Evolutionary conservation across 2,797 vertebrate genomes (phyloP).

Genomic region (Urosaurus nigricauda): DNA sequence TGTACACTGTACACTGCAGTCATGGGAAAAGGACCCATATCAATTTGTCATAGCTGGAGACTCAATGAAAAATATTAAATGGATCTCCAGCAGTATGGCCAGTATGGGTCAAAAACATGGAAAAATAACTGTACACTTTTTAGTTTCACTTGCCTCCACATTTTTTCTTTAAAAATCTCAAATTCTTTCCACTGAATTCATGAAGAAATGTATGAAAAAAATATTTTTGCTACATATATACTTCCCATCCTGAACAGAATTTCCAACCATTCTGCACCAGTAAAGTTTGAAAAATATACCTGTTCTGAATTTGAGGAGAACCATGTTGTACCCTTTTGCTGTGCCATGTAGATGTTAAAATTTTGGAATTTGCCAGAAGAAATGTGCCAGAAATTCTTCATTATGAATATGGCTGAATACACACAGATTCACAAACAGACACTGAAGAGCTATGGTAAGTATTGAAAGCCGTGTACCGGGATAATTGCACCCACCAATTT

Average conservation of each 20-base stretch:
- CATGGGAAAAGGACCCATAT: background rate
- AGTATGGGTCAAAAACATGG: background rate
- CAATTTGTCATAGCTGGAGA: background rate
- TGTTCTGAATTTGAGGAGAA: background rate
- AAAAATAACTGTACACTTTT: background rate
- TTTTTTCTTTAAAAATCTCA: background rate
- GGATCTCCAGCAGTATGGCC: background rate
- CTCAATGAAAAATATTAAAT: background rate
- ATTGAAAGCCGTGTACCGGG: background rate
- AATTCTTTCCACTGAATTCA: background rate
- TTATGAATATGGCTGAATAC: background rate
- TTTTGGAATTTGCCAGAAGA: background rate
- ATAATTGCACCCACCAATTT: background rate
- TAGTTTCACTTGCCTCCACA: background rate
- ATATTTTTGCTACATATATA: background rate
- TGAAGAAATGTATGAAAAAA: background rate
- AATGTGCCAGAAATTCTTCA: background rate
- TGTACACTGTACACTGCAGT: background rate
- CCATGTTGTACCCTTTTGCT: background rate
- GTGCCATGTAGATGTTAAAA: background rate
- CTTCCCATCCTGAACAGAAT: background rate
- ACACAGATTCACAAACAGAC: background rate
- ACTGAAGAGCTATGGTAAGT: background rate
- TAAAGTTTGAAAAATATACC: background rate
- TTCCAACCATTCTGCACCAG: background rate